These are phyloP conservation scores for Drosophila bifasciata DNA, from an alignment of 1,140 invertebrate genomes.

Conservation along the genomic window DNA sequence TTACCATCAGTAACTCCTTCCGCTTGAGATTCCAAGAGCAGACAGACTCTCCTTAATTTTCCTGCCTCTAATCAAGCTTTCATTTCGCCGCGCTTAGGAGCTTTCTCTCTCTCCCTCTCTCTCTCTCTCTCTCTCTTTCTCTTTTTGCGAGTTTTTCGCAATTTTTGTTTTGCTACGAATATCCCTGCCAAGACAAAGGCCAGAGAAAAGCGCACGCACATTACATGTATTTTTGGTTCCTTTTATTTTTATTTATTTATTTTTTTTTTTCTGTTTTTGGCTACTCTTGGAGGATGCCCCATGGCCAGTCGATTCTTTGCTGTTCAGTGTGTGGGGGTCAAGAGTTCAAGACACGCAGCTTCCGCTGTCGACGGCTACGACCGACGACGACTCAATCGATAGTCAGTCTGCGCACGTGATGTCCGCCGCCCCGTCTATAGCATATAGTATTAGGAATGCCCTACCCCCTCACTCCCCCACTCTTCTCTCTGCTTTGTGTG, in stretches of 20 bases:
- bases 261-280: constrained; percentile 33
- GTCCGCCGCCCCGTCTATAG: constrained; percentile 30
- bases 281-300: constrained; percentile 28
- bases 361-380: constrained; percentile 56
- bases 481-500: not conserved
- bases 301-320: not conserved
- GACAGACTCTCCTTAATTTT: constrained; percentile 21
- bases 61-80: constrained; percentile 47
- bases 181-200: constrained; percentile 48
- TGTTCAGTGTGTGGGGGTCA: constrained; percentile 59
- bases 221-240: constrained; percentile 11
- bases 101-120: constrained; percentile 41
- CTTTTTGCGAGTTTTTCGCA: constrained; percentile 27
- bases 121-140: no score
- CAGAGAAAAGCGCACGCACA: constrained; percentile 45
- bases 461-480: no score
- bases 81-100: constrained; percentile 28
- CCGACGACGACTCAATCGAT: constrained; percentile 74
- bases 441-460: constrained; percentile 16
- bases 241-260: constrained; percentile 58
- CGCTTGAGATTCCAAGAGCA: constrained; percentile 29
- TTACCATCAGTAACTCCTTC: constrained; percentile 13
- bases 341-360: constrained; percentile 80
- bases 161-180: constrained; percentile 77
- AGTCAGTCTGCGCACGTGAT: constrained; percentile 80